A percentile compares a stretch with the other conserved stretches of the same genome.
These are phyloP conservation scores for Lochmaea capreae DNA, from an alignment of 2,888 invertebrate genomes.

Conservation along the genomic window DNA sequence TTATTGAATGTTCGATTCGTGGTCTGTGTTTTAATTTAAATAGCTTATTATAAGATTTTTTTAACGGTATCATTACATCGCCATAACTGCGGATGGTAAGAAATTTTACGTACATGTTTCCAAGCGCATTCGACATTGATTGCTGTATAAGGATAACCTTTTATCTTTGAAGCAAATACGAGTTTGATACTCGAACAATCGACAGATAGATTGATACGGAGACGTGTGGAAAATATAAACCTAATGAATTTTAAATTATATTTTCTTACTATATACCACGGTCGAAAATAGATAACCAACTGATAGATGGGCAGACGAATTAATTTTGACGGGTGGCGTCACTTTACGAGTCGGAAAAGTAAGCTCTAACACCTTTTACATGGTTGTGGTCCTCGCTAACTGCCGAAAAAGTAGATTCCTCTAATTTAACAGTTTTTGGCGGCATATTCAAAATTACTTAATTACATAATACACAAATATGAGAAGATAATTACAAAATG, in stretches of 20 bases:
- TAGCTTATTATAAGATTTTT: conserved; percentile 38
- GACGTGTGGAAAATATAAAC: not conserved
- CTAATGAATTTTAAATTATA: not conserved
- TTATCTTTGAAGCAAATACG: conserved; percentile 10
- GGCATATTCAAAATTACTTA: no score
- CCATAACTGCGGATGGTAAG: conserved; percentile 36
- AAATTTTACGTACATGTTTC: conserved; percentile 42
- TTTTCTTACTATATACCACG: no score
- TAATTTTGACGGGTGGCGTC: no score
- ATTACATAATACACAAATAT: no score
- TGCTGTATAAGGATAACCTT: conserved; percentile 44
- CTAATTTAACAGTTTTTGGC: no score
- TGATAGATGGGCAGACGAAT: no score
- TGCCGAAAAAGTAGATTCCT: no score
- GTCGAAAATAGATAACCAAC: no score
- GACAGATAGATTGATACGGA: not conserved
- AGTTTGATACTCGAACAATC: not conserved
- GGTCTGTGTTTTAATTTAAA: conserved; percentile 30
- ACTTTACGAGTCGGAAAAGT: no score
- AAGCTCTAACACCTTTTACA: no score
- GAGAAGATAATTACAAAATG: no score
- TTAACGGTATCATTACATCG: conserved; percentile 34
- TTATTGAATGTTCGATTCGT: conserved; percentile 8
- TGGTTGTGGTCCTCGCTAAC: no score
- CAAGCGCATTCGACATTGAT: conserved; percentile 39